Evolutionary conservation across 1,140 invertebrate genomes (phyloP).

Genomic region (Ptiloglossa arizonensis): DNA sequence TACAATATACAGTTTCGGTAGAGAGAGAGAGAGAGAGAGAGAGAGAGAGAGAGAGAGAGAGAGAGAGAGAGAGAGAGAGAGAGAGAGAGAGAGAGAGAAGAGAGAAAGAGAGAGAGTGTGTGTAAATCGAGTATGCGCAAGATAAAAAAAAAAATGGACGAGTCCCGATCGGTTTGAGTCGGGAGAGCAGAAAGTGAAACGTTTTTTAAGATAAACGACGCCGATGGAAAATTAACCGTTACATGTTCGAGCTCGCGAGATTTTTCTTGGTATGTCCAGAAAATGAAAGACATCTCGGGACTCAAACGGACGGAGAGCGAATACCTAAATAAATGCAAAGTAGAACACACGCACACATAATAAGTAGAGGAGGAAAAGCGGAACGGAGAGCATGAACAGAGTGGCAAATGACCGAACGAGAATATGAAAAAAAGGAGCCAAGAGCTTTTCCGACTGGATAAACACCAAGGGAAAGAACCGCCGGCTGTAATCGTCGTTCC

Average conservation of each 20-base stretch:
- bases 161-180: conserved; percentile 21
- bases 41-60: conserved; percentile 28
- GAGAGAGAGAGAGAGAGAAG: neutral
- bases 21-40: conserved; percentile 30
- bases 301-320: conserved; percentile 46
- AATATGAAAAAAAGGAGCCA: conserved; percentile 45
- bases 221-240: no score
- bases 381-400: conserved; percentile 34
- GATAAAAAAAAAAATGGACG: neutral
- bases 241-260: neutral
- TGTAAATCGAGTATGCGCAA: conserved; percentile 28
- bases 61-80: conserved; percentile 8
- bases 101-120: neutral
- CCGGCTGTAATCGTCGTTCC: neutral
- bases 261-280: neutral
- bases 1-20: neutral
- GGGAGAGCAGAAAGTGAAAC: neutral
- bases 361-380: neutral
- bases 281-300: conserved; percentile 30
- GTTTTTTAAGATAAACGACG: neutral
- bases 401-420: conserved; percentile 50
- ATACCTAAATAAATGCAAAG: conserved; percentile 46
- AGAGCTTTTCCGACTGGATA: conserved; percentile 5
- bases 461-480: conserved; percentile 13
- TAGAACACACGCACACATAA: conserved; percentile 63